A percentile compares a stretch with the other conserved stretches of the same genome.
Conservation (phyloP, 2,888 invertebrate genomes). For the Tenthredo amoena region DNA sequence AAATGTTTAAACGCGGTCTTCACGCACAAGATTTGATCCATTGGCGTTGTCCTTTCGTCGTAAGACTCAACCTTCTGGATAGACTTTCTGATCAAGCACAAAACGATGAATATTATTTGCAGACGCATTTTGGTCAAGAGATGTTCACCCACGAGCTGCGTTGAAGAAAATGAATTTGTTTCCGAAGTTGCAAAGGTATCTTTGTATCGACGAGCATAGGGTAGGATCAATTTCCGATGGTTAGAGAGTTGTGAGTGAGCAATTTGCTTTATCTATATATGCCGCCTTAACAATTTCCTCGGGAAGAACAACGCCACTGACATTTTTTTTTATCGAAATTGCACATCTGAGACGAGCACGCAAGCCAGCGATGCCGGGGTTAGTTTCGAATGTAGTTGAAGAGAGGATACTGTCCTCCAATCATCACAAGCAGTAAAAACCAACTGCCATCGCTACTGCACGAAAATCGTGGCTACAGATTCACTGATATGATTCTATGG, state of each 20-base stretch:
- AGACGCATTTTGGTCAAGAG: background rate
- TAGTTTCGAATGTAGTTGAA: background rate
- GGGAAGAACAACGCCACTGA: background rate
- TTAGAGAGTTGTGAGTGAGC: background rate
- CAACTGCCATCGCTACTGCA: background rate
- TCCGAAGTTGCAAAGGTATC: background rate
- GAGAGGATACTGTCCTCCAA: background rate
- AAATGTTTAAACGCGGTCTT: background rate
- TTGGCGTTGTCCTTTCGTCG: background rate
- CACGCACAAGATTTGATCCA: background rate
- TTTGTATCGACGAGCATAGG: background rate
- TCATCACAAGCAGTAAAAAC: background rate
- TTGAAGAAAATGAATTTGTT: background rate
- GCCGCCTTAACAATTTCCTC: background rate
- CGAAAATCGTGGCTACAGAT: background rate
- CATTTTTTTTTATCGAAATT: background rate
- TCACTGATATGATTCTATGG: background rate
- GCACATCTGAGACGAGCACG: background rate
- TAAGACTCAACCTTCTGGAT: conserved; percentile 2
- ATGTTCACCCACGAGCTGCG: background rate
- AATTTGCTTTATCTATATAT: background rate
- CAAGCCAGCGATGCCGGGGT: background rate
- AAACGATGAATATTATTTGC: background rate
- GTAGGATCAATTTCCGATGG: background rate
- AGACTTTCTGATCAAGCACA: conserved; percentile 21